Base-by-base conservation (phyloP, 2,113 vertebrate genomes). In the Callocephalon fimbriatum region DNA sequence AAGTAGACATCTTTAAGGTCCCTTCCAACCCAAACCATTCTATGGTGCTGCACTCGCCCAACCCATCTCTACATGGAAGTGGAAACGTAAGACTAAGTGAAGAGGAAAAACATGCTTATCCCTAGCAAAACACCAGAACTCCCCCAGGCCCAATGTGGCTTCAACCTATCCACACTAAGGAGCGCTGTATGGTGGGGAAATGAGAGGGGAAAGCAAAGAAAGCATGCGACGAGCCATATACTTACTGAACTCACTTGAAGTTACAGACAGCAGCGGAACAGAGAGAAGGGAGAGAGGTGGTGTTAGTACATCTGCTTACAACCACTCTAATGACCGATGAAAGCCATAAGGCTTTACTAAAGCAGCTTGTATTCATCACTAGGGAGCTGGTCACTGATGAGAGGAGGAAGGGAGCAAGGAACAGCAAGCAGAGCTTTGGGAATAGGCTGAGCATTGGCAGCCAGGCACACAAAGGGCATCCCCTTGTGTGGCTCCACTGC, bases 241-340 rank as follows among this genome's bases (percentile, higher is more conserved):
- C 98, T 98, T 98, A 98, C 98, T 63, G 95, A 92, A 82, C 93
- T 98, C 98, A 72, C 98, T 98, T 95, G 97, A 94, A 94, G 96
- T 94, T 80, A 98, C 86, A 91, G 98, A 98, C 93, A 97, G 98
- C 98, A 97, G 95, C 63, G 93, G 89, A 95, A 98, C 70, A 98
- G 97, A 98, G 90, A 97, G 89, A 97, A 98, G 3, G 67, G 94
- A 97, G 71, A 98, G 89, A 97, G 45, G 71, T 11, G 31, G 27
- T 29, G 89, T 98, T 98, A 98, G 96, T 97, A 68, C 93, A 80
- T 27, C 51, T 77, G 78, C n/a, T 16, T 79, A 19, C 5, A 72
- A 59, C 23, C 78, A 82, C 45, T 44, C 27, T 10, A 25, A 32
- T 3, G 5, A 63, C 26, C 63, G 2, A 22, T 6, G 21, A 95